Percentiles rank a stretch among this genome's conserved stretches.
These are phyloP conservation scores for Telmatochromis sp. DNA, from an alignment of 2,113 vertebrate genomes.

Conservation along the genomic window DNA sequence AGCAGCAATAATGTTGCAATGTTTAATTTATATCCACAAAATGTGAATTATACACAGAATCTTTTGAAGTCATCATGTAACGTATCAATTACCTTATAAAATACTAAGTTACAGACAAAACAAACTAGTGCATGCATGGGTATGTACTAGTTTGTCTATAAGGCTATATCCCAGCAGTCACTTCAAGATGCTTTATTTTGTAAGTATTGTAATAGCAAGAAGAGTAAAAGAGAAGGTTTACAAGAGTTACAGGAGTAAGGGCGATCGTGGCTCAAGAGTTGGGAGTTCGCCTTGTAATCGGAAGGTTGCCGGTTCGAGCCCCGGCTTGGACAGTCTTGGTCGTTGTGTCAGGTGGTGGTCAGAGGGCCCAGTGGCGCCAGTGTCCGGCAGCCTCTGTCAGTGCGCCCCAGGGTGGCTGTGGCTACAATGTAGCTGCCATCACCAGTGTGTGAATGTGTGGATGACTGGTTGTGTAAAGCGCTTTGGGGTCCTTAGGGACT, in stretches of 20 bases:
- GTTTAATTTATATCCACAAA: background rate
- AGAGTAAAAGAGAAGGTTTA: background rate
- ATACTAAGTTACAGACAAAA: background rate
- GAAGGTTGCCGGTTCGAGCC: no score
- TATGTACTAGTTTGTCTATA: background rate
- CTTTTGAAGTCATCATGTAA: background rate
- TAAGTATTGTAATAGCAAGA: background rate
- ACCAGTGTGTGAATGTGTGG: no score
- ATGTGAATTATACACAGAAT: background rate
- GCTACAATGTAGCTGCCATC: no score
- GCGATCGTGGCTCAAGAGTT: no score
- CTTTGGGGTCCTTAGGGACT: no score
- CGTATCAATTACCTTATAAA: background rate
- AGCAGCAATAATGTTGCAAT: background rate
- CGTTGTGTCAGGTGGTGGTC: no score
- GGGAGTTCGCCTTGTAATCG: no score
- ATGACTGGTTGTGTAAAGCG: no score
- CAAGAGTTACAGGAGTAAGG: background rate
- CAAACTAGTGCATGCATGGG: background rate
- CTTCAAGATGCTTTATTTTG: background rate
- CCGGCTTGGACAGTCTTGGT: fast-evolving
- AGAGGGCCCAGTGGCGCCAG: no score
- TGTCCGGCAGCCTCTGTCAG: no score
- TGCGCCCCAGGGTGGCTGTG: no score
- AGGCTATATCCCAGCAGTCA: background rate